A percentile compares a stretch with the other conserved stretches of the same genome.
phyloP scores from a whole-genome alignment of 2,888 invertebrate species.

The Thymelicus acteon region DNA sequence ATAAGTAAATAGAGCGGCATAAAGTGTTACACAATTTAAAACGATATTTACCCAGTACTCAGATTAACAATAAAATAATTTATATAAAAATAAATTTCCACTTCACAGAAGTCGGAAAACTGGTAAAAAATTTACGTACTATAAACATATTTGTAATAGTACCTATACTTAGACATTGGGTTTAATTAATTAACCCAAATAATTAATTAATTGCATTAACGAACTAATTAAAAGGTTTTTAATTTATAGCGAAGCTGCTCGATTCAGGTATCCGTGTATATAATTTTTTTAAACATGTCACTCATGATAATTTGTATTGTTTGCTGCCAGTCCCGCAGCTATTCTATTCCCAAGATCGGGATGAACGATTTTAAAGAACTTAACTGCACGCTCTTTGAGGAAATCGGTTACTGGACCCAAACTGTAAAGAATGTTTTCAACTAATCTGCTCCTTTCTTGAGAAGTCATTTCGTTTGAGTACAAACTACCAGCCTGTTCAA shows the following conservation, averaged over 20 bases:
- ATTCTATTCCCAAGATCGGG: slow-evolving; percentile 88
- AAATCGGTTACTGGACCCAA: slow-evolving; percentile 86
- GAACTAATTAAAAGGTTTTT: background rate
- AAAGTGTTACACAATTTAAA: background rate
- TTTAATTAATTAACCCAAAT: too few species aligned
- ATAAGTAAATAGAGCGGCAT: background rate
- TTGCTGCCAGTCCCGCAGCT: slow-evolving; percentile 67
- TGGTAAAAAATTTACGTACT: background rate
- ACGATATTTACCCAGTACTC: too few species aligned
- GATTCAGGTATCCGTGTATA: background rate
- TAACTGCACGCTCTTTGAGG: slow-evolving; percentile 91
- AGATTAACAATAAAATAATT: background rate
- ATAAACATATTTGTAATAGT: background rate
- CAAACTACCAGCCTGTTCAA: slow-evolving; percentile 90
- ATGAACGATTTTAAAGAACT: slow-evolving; percentile 90
- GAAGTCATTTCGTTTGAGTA: slow-evolving; percentile 90
- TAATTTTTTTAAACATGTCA: slow-evolving; percentile 15
- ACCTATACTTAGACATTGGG: too few species aligned
- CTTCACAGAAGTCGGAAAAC: slow-evolving; percentile 16
- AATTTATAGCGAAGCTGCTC: background rate
- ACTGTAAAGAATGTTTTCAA: slow-evolving; percentile 90
- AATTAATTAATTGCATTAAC: too few species aligned
- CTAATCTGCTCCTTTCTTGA: slow-evolving; percentile 88
- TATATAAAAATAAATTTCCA: background rate
- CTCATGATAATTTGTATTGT: slow-evolving; percentile 18